Evolutionary conservation across 2,888 invertebrate species (phyloP), one percentile per base, ranked within the genome.

Genomic region (Drosophila nr. perissopoda): DNA sequence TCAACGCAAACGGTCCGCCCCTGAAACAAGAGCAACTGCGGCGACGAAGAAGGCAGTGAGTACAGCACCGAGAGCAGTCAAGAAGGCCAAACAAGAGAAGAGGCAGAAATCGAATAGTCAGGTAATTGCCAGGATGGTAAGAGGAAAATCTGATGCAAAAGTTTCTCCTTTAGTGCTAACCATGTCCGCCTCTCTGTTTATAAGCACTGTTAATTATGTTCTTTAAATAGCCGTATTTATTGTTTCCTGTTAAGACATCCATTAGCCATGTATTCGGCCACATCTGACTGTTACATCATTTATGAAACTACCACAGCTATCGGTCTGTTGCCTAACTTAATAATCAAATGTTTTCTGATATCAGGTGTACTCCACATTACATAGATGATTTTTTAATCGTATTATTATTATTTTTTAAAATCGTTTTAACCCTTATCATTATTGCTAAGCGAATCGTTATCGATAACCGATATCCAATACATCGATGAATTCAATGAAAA

Each of bases 21-120:
- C 92, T 8, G 92, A 73, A 90, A 82, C 6, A 10, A 25, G 64
- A 90, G 92, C 6, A 49, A 69, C 83, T 94, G 52, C 10, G 34
- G 52, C 13, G 31, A 33, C 4, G 3, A 18, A 38, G 18, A 18
- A 18, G n/a, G 10, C 40, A 31, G 31, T 2, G 31, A 8, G 31
- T 31, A 2, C 8, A 31, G 69, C 80, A 6, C 74, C 82, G 7
- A 76, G 82, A 5, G 75, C 76, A 27, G 95, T 96, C 69, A 97
- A 97, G 92, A 96, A 96, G 80, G 96, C 97, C 72, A 98, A 97
- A 94, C 96, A 97, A 91, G 96, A 97, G 58, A 96, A 97, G 61
- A 95, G 99, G 91, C 95, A 99, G 92, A 99, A 99, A 94, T 98
- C 98, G 91, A 98, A 97, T 80, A 95, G 99, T 90, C 99, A 98